phyloP scores from a whole-genome alignment of 1,140 invertebrate genomes.

The Aphelinus certus region DNA sequence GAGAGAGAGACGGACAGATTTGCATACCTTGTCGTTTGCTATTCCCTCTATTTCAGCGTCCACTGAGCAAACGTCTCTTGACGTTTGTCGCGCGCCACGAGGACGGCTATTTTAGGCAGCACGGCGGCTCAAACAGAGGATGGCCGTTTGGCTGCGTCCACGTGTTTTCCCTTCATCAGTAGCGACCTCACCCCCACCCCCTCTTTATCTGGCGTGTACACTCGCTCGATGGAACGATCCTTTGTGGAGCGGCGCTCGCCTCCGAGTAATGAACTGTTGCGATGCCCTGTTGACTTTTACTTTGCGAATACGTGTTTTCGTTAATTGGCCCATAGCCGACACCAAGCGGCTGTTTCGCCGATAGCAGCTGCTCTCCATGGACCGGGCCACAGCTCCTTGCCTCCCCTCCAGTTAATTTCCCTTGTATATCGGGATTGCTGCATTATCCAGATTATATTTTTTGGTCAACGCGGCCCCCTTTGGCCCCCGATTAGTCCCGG shows the following conservation, averaged over 20 bases:
- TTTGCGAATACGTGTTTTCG: background rate
- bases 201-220: background rate
- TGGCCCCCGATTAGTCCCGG: no score
- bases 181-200: background rate
- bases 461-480: no score
- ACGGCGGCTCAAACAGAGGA: background rate
- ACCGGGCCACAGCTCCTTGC: no score
- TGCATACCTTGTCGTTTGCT: conserved; percentile 33
- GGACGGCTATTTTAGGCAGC: conserved; percentile 19
- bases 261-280: background rate
- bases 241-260: background rate
- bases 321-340: conserved; percentile 6
- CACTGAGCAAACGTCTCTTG: conserved; percentile 28
- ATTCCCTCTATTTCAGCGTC: conserved; percentile 31
- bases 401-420: no score
- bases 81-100: background rate
- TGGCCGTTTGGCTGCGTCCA: background rate
- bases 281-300: background rate
- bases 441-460: no score
- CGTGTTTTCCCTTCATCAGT: conserved; percentile 10
- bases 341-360: no score
- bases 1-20: conserved; percentile 11
- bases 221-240: background rate
- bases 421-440: no score
- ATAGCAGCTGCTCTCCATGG: no score